phyloP scores from a whole-genome alignment of 2,888 invertebrate species.

The Diachrysia chrysitis region DNA sequence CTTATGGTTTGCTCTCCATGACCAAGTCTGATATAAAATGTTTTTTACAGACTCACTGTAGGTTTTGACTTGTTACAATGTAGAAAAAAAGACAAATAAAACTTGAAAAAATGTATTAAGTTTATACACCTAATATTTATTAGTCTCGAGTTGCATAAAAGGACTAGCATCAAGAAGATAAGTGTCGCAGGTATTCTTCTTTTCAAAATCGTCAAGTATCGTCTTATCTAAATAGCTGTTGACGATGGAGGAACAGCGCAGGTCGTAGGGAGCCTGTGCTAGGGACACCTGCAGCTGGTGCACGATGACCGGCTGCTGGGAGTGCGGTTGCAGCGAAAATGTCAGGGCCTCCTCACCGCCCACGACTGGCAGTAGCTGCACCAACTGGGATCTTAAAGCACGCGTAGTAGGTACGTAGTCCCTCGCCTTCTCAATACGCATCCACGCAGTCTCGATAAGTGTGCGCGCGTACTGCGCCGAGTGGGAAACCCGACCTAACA shows the following conservation, averaged over 20 bases:
- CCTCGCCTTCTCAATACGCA: constrained; percentile 49
- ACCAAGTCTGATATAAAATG: no score
- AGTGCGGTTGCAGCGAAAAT: constrained; percentile 55
- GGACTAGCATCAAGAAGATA: constrained; percentile 35
- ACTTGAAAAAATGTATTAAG: no score
- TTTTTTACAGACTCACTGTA: no score
- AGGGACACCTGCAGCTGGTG: constrained; percentile 62
- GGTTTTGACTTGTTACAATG: no score
- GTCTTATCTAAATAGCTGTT: constrained; percentile 64
- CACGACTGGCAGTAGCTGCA: constrained; percentile 59
- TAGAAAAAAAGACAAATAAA: no score
- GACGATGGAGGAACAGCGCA: constrained; percentile 62
- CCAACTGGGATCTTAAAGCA: constrained; percentile 63
- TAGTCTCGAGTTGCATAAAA: constrained; percentile 23
- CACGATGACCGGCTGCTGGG: constrained; percentile 57
- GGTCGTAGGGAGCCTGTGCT: constrained; percentile 15
- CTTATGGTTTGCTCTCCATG: no score
- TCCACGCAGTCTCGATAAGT: constrained; percentile 62
- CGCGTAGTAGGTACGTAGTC: constrained; percentile 43
- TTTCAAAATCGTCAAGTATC: constrained; percentile 54
- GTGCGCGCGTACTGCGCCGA: constrained; percentile 69
- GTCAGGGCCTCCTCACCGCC: background rate
- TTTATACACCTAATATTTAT: no score
- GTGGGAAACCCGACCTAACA: constrained; percentile 62
- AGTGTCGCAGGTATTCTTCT: constrained; percentile 61